A percentile compares a stretch with the other conserved stretches of the same genome.
phyloP scores from a whole-genome alignment of 2,797 vertebrate genomes.

The Rhynchonycteris naso region DNA sequence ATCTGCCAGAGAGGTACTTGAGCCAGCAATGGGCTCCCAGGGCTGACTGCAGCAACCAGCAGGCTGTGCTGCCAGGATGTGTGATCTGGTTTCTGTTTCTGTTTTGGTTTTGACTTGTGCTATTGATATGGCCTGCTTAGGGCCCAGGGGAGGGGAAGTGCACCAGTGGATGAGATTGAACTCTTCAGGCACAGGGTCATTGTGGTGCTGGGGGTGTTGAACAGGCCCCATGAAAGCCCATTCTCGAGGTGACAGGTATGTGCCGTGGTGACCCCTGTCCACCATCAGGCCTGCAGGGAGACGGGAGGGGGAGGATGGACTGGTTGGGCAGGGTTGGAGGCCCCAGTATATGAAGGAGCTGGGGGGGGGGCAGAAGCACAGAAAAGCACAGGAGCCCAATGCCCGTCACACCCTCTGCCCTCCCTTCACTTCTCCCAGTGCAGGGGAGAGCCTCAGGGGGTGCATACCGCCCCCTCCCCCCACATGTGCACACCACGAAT shows the following conservation, averaged over 20 bases:
- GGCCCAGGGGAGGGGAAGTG: conserved; percentile 45
- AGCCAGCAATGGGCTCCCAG: background rate
- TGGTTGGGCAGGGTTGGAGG: background rate
- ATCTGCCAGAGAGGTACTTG: background rate
- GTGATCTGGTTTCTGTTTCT: conserved; percentile 72
- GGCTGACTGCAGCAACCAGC: background rate
- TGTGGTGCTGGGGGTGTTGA: background rate
- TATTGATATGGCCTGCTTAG: background rate
- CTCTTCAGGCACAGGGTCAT: background rate
- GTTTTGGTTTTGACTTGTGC: conserved; percentile 51
- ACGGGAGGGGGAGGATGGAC: background rate
- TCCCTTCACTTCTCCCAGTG: background rate
- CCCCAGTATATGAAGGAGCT: background rate
- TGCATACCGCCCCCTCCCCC: too few species aligned
- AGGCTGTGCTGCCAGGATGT: conserved; percentile 74
- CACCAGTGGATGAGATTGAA: background rate
- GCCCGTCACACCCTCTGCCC: background rate
- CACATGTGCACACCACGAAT: background rate
- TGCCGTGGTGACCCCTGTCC: background rate
- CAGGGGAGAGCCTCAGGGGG: background rate
- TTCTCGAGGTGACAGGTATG: conserved; percentile 26
- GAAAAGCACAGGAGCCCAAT: background rate
- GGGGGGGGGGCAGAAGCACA: background rate
- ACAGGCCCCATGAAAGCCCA: background rate
- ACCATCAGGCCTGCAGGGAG: background rate